Base-by-base conservation (phyloP, 2,113 vertebrate genomes). In the Neomonachus schauinslandi region DNA sequence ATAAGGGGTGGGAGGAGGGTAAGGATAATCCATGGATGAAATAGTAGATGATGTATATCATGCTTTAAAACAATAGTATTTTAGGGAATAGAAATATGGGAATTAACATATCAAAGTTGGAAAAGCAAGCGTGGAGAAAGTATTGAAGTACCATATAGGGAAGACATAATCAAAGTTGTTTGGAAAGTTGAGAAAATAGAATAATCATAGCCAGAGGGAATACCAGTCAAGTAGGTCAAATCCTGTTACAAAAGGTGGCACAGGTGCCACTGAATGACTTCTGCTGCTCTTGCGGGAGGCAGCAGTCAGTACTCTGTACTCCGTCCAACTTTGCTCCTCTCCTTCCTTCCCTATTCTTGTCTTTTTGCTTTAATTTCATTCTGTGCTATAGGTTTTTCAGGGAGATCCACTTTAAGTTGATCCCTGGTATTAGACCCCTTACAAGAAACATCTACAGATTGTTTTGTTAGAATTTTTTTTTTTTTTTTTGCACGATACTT, bases 281-380 rank as follows among this genome's bases (percentile, higher is more conserved):
- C 74, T 74, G 19, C 42, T 94, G 49, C 26, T 31, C 0, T 80
- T 71, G 69, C 19, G 42, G 65, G 55, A 94, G 51, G 51, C 79
- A 31, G 4, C 31, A 90, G 16, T 67, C 91, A 24, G 15, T 71
- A 28, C 9, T 76, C 18, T 77, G 16, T 49, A 42, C 24, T 93
- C 39, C 16, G 36, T 55, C 55, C 39, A 67, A 10, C 72, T 76
- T 42, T 69, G 18, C 7, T 39, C 69, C 33, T 76, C 61, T 79
- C 24, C 49, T 57, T 77, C 24, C 4, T 92, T 91, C 21, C 26
- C 31, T 95, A 0, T 81, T 67, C 19, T 89, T 9, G 0, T 33
- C n/a, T 89, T 18, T 93, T 63, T 72, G 51, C n/a, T 94, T 95
- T 81, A 36, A 59, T 95, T 97, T 92, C 26, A 90, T 91, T 51